Conservation (phyloP, 2,113 vertebrate species). For the Solenodon paradoxus region DNA sequence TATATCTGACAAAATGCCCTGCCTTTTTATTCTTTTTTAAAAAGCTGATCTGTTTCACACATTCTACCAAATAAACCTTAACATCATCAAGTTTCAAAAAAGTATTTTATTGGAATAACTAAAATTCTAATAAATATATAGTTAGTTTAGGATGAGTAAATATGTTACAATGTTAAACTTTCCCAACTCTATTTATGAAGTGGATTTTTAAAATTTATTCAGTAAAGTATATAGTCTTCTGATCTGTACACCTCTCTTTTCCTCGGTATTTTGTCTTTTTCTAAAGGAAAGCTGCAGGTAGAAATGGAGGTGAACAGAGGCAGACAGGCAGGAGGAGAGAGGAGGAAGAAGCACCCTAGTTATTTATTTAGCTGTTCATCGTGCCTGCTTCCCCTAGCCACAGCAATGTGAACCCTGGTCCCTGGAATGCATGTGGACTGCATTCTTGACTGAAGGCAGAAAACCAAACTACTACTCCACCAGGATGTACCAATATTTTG, state of each 20-base stretch:
- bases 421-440: too few species aligned
- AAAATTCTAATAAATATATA: neutral
- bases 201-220: neutral
- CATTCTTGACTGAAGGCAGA: too few species aligned
- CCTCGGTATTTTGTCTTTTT: neutral
- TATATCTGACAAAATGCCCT: neutral
- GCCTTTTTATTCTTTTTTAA: neutral
- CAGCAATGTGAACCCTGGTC: too few species aligned
- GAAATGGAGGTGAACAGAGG: too few species aligned
- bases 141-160: neutral
- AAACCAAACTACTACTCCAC: too few species aligned
- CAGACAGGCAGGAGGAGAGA: too few species aligned
- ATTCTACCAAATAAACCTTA: neutral
- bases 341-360: too few species aligned
- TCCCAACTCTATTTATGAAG: neutral
- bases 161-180: neutral
- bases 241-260: neutral
- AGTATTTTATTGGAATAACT: neutral
- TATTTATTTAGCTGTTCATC: too few species aligned
- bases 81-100: slow-evolving; percentile 37
- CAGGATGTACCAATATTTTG: too few species aligned
- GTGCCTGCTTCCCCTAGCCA: too few species aligned
- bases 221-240: neutral
- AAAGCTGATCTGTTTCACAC: neutral
- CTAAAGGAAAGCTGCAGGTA: too few species aligned